Evolutionary conservation across 1,140 invertebrate genomes (phyloP).

Genomic region (Ladona fulva): DNA sequence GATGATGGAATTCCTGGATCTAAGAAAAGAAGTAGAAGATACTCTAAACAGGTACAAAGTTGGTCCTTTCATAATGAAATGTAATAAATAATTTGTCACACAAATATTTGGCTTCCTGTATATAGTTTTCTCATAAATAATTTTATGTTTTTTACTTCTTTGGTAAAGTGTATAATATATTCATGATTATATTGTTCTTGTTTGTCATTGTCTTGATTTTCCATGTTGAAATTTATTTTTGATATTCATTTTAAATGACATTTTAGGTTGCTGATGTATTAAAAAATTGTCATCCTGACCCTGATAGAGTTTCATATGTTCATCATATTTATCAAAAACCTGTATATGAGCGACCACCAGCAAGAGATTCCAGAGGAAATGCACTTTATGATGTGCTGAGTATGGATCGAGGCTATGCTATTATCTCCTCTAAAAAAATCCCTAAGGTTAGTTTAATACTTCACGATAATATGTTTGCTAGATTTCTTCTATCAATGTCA

Average conservation of each 20-base stretch:
- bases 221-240: background rate
- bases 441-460: slow-evolving; percentile 13
- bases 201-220: slow-evolving; percentile 26
- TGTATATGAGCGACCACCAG: slow-evolving; percentile 30
- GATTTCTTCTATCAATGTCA: background rate
- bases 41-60: slow-evolving; percentile 59
- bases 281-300: slow-evolving; percentile 34
- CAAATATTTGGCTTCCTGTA: too few relatives aligned
- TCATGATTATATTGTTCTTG: slow-evolving; percentile 26
- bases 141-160: too few relatives aligned
- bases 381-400: slow-evolving; percentile 33
- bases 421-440: slow-evolving; percentile 21
- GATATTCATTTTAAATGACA: slow-evolving; percentile 15
- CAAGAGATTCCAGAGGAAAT: slow-evolving; percentile 30
- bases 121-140: too few relatives aligned
- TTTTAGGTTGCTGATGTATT: slow-evolving; percentile 41
- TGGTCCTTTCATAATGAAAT: too few relatives aligned
- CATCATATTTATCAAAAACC: slow-evolving; percentile 53
- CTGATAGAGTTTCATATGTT: slow-evolving; percentile 34
- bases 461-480: background rate
- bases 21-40: slow-evolving; percentile 58
- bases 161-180: too few relatives aligned
- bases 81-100: background rate
- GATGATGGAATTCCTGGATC: slow-evolving; percentile 46
- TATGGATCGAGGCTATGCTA: slow-evolving; percentile 18